Conservation (phyloP, 2,113 vertebrate genomes). For the Anoura caudifer region DNA sequence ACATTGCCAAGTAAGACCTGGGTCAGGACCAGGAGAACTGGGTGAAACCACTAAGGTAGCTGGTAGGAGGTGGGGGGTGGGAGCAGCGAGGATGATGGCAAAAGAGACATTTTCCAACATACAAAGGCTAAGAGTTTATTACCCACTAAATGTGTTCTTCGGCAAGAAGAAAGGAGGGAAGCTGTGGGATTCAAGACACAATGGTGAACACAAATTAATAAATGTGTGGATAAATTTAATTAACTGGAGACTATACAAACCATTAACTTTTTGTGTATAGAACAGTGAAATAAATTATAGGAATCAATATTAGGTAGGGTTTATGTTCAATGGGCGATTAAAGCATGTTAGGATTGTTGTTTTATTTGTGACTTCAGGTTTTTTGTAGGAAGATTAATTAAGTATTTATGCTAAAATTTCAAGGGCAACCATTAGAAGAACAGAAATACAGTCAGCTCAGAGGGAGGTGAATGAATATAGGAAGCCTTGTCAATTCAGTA, state of each 20-base stretch:
- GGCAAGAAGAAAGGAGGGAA: background rate
- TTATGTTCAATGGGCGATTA: background rate
- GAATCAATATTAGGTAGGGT: background rate
- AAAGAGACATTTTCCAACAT: background rate
- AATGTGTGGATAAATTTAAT: background rate
- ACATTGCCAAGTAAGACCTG: background rate
- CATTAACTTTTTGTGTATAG: background rate
- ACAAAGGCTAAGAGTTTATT: background rate
- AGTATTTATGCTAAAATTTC: background rate
- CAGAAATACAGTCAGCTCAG: background rate
- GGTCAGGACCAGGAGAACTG: background rate
- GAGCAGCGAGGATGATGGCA: background rate
- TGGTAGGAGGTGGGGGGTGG: fast-evolving
- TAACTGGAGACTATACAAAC: background rate
- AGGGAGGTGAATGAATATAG: background rate
- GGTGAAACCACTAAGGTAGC: background rate
- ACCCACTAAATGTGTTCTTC: background rate
- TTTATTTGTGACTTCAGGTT: constrained; percentile 6
- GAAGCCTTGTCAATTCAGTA: background rate
- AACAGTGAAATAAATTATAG: constrained; percentile 16
- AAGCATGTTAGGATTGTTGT: background rate
- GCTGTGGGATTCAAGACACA: background rate
- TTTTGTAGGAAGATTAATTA: background rate
- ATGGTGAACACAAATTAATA: background rate
- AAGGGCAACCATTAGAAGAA: background rate